Percentiles rank a stretch among this genome's conserved stretches.
phyloP scores from a whole-genome alignment of 2,797 vertebrate genomes.

The Sebastes diaconus region DNA sequence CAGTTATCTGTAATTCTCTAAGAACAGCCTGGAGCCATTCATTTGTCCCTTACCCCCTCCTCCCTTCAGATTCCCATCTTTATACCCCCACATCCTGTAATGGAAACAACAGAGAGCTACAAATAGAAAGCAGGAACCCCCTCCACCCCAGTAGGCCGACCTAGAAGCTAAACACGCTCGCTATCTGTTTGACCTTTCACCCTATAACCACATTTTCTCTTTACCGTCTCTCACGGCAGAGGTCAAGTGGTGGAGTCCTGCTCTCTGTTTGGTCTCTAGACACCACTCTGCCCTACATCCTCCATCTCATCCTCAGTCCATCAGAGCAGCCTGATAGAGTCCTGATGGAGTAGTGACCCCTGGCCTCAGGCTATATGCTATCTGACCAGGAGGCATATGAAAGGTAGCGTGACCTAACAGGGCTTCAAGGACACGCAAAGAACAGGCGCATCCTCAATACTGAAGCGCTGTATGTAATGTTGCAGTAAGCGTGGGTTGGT shows the following conservation, averaged over 20 bases:
- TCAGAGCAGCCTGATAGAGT: constrained; percentile 5
- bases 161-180: neutral
- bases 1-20: neutral
- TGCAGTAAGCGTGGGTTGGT: neutral
- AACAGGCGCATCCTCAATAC: neutral
- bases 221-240: neutral
- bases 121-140: constrained; percentile 5
- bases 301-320: neutral
- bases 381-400: neutral
- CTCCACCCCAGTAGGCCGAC: neutral
- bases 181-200: constrained; percentile 32
- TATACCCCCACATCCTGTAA: neutral
- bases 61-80: neutral
- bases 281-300: neutral
- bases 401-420: neutral
- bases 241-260: constrained; percentile 15
- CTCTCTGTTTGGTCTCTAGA: constrained; percentile 25
- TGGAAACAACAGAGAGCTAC: constrained; percentile 4
- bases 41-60: neutral
- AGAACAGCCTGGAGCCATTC: neutral
- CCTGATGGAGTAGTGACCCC: constrained; percentile 17
- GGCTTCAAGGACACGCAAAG: constrained; percentile 2
- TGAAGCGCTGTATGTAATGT: rapidly evolving
- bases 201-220: neutral
- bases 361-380: constrained; percentile 2